Evolutionary conservation across 2,888 invertebrate genomes (phyloP).

Genomic region (Cheilosia variabilis): DNA sequence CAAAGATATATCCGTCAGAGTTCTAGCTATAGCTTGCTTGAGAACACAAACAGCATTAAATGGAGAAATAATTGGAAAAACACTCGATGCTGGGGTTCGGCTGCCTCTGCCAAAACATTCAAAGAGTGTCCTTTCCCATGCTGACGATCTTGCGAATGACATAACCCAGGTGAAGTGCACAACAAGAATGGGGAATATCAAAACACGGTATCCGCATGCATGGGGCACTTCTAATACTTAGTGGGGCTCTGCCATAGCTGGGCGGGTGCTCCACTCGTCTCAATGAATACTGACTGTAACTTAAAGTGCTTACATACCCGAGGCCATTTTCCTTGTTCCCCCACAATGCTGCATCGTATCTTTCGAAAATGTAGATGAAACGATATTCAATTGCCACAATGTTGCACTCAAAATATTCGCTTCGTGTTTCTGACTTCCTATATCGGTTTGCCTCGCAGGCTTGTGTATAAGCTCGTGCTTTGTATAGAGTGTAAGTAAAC

Average conservation of each 20-base stretch:
- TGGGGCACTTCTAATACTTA: background rate
- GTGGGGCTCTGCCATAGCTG: no score
- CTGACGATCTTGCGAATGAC: constrained; percentile 8
- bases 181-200: background rate
- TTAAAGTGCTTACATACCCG: constrained; percentile 3
- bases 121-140: background rate
- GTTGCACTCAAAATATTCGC: constrained; percentile 6
- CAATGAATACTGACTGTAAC: constrained; percentile 5
- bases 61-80: constrained; percentile 71
- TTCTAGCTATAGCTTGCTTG: background rate
- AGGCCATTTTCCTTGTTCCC: background rate
- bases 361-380: constrained; percentile 22
- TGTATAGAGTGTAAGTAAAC: no score
- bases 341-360: constrained; percentile 24
- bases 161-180: constrained; percentile 4
- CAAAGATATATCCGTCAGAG: constrained; percentile 15
- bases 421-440: background rate
- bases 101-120: constrained; percentile 10
- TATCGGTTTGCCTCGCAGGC: background rate
- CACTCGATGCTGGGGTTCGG: constrained; percentile 30
- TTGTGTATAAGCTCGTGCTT: no score
- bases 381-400: constrained; percentile 28
- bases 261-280: no score
- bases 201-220: background rate
- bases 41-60: constrained; percentile 56